Evolutionary conservation across 2,888 invertebrate genomes (phyloP).

Genomic region (Rhamphomyia laevipes): DNA sequence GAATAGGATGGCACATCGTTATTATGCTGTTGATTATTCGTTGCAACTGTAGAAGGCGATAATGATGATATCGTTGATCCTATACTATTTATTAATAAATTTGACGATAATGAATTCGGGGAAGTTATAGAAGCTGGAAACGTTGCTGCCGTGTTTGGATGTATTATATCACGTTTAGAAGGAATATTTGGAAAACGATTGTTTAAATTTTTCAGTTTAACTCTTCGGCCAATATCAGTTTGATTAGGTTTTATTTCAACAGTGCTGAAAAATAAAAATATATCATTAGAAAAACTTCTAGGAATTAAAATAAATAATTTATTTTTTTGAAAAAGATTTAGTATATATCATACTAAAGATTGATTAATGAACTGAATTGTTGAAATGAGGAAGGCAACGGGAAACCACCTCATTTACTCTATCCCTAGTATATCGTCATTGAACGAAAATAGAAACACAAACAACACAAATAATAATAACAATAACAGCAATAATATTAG

Average conservation of each 20-base stretch:
- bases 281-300: too few species aligned
- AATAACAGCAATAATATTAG: too few species aligned
- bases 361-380: too few species aligned
- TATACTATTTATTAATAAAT: background rate
- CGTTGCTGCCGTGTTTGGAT: background rate
- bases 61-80: conserved; percentile 6
- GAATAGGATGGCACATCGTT: too few species aligned
- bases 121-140: conserved; percentile 1
- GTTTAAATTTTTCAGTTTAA: conserved; percentile 55
- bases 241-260: conserved; percentile 88
- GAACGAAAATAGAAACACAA: too few species aligned
- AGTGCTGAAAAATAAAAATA: conserved; percentile 50
- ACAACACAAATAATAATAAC: too few species aligned
- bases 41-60: conserved; percentile 3
- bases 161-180: conserved; percentile 22
- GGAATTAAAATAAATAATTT: too few species aligned
- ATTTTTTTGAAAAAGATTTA: too few species aligned
- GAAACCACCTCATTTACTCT: too few species aligned
- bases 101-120: conserved; percentile 1
- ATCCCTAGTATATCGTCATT: too few species aligned
- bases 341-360: too few species aligned
- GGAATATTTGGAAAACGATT: conserved; percentile 29
- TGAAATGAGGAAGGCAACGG: too few species aligned
- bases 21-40: conserved; percentile 1
- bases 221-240: conserved; percentile 77